Percentiles rank a stretch among this genome's conserved stretches.
These are phyloP conservation scores for Sarcophaga carnaria DNA, from an alignment of 2,888 invertebrate species.

Conservation along the genomic window DNA sequence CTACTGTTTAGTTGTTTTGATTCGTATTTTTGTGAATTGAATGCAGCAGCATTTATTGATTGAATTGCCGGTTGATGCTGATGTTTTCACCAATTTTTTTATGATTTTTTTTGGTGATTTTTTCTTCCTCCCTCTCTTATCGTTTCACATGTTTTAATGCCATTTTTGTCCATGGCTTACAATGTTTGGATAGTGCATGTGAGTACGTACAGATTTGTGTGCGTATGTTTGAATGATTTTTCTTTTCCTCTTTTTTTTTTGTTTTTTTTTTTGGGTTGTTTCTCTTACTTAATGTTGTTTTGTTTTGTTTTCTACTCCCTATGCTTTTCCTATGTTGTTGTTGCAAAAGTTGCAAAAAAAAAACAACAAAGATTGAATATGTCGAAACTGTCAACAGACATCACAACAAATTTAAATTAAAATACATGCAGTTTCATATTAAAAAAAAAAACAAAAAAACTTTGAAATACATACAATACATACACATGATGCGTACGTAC, in stretches of 20 bases:
- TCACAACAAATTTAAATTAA: conserved; percentile 67
- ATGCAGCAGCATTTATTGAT: conserved; percentile 55
- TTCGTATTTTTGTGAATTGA: conserved; percentile 49
- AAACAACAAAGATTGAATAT: conserved; percentile 59
- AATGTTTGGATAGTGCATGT: conserved; percentile 9
- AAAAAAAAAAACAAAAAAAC: background rate
- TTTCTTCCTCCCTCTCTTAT: background rate
- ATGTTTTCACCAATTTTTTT: conserved; percentile 21
- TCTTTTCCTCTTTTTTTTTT: conserved; percentile 31
- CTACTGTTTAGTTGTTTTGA: conserved; percentile 46
- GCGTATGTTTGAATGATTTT: conserved; percentile 23
- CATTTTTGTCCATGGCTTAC: conserved; percentile 49
- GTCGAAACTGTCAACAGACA: conserved; percentile 67
- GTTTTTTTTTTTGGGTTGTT: background rate
- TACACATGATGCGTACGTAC: conserved; percentile 7
- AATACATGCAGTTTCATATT: conserved; percentile 41
- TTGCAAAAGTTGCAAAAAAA: conserved; percentile 21
- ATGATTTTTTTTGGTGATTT: conserved; percentile 32
- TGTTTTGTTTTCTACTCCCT: conserved; percentile 21
- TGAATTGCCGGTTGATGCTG: conserved; percentile 47
- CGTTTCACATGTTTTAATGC: conserved; percentile 40
- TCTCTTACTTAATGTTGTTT: conserved; percentile 1
- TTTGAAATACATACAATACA: background rate
- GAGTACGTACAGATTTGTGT: conserved; percentile 1
- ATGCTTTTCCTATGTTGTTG: conserved; percentile 5